A percentile compares a stretch with the other conserved stretches of the same genome.
These are phyloP conservation scores for Tethya wilhelma DNA, from an alignment of 37 sponge, comb jelly and placozoan genomes.

Conservation along the genomic window DNA sequence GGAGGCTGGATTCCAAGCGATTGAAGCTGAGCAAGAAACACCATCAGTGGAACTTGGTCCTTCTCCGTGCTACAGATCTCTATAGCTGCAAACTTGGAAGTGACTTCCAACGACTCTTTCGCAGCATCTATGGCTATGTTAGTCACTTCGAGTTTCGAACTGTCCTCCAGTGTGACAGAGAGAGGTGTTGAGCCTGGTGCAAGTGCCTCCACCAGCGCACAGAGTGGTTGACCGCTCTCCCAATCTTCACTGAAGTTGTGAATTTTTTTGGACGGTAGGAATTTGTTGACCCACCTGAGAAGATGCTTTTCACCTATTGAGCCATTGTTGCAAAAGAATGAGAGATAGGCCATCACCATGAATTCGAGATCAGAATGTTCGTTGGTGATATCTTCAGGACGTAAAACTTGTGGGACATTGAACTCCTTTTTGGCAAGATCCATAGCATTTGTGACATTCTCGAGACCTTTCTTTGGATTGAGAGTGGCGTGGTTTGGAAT, in stretches of 20 bases:
- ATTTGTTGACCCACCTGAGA: constrained; percentile 62
- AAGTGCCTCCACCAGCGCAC: constrained; percentile 68
- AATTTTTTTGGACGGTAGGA: constrained; percentile 54
- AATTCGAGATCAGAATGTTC: constrained; percentile 72
- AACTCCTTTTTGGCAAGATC: constrained; percentile 68
- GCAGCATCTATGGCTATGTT: constrained; percentile 60
- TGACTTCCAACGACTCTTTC: constrained; percentile 40
- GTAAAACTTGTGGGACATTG: constrained; percentile 56
- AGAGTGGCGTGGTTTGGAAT: constrained; percentile 66
- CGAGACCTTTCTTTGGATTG: constrained; percentile 41
- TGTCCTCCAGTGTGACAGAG: constrained; percentile 32
- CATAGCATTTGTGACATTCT: constrained; percentile 66
- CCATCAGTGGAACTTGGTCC: constrained; percentile 59
- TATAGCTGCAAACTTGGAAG: constrained; percentile 25
- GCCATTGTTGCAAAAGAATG: constrained; percentile 67
- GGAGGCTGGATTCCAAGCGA: neutral
- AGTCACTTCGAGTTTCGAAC: constrained; percentile 36
- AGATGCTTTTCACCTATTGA: constrained; percentile 62
- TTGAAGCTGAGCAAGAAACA: constrained; percentile 58
- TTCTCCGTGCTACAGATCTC: constrained; percentile 43
- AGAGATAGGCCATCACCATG: constrained; percentile 79
- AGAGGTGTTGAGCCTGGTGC: constrained; percentile 36
- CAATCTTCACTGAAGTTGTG: constrained; percentile 76
- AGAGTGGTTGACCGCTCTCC: constrained; percentile 69
- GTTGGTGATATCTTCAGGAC: constrained; percentile 54